Base-by-base conservation (phyloP, 2,888 invertebrate genomes). In the Aphodius sticticus region DNA sequence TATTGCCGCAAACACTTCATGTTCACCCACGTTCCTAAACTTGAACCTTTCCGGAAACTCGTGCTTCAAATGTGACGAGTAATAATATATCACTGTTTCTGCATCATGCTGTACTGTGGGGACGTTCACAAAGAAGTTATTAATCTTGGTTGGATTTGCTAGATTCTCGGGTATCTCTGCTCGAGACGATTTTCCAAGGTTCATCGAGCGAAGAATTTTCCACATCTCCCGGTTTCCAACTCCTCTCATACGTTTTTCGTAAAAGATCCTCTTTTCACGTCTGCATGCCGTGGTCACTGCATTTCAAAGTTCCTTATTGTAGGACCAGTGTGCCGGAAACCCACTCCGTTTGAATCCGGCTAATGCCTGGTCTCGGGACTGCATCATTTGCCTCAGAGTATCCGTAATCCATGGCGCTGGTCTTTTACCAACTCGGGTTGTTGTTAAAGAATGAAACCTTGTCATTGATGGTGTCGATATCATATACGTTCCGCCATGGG, bases 371-470 rank as follows among this genome's bases (percentile, higher is more conserved):
- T 72, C 16, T 6, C 72, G 72, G 5, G 36, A 72, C 26, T 15
- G 14, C 16, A 72, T 72, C 72, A 72, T 72, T 16, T 2, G 35
- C 16, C 16, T 12, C 14, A 72, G 72, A 15, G 72, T 72, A 16
- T 72, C 72, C 14, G 16, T 72, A 14, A 72, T 26, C 72, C 72
- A 72, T 35, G 72, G 72, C 14, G 72, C n/a, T 12, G 16, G 35
- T 16, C 36, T n/a, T 15, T 72, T 72, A 15, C 6, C n/a, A 72
- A 53, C 12, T 53, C 53, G 7, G 53, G 12, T 12, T 53, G 12
- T 12, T 53, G 12, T 53, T 53, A 53, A 53, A 53, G 12, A 53
- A 53, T 53, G 53, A 3, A 53, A 53, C 53, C 53, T 53, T 53
- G 7, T 53, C 53, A 53, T 53, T 12, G 53, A 53, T 53, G 53